These are phyloP conservation scores for Dorcus hopei DNA, from an alignment of 2,888 invertebrate species.

Conservation along the genomic window DNA sequence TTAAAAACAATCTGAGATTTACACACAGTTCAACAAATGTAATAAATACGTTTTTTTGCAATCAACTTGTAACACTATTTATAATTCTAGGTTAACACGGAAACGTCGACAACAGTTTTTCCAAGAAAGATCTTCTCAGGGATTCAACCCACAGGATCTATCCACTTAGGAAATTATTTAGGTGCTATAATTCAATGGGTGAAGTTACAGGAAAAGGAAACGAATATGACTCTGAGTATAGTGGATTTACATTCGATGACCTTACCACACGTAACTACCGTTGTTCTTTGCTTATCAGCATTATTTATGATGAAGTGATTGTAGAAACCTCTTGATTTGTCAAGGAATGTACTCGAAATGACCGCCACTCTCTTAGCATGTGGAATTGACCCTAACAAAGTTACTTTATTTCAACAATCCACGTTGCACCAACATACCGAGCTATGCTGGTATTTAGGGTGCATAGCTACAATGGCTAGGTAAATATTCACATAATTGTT, in stretches of 20 bases:
- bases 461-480: constrained; percentile 75
- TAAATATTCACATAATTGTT: constrained; percentile 21
- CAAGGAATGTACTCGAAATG: constrained; percentile 68
- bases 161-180: constrained; percentile 96
- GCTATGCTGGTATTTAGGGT: constrained; percentile 83
- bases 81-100: too few relatives aligned
- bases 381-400: constrained; percentile 80
- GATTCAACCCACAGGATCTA: constrained; percentile 91
- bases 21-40: too few relatives aligned
- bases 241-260: constrained; percentile 95
- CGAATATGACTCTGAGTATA: constrained; percentile 75
- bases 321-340: constrained; percentile 61
- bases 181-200: constrained; percentile 89
- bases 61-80: too few relatives aligned
- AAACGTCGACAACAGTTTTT: constrained; percentile 8
- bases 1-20: too few relatives aligned
- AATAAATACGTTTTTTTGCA: too few relatives aligned
- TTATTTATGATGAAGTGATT: constrained; percentile 17
- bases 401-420: constrained; percentile 86
- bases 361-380: constrained; percentile 85
- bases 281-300: not conserved
- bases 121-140: constrained; percentile 79
- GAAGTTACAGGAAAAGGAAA: constrained; percentile 68
- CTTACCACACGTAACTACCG: constrained; percentile 62
- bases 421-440: constrained; percentile 80